A percentile compares a stretch with the other conserved stretches of the same genome.
Conservation (phyloP, 1,140 invertebrate genomes). For the Dryas iulia region DNA sequence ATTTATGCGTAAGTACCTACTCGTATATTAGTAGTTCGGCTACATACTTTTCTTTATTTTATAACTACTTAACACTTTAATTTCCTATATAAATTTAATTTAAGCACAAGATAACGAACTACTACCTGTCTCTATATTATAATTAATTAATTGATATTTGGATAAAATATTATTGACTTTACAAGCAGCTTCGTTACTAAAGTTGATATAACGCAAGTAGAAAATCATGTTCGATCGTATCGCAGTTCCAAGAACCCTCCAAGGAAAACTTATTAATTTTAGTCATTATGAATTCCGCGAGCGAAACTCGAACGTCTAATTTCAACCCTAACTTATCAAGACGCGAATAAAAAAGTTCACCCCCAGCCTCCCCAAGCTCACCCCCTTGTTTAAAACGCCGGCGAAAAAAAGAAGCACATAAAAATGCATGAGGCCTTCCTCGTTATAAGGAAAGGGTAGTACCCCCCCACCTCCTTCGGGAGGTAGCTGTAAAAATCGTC, state of each 20-base stretch:
- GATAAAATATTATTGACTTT: background rate
- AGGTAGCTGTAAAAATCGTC: constrained; percentile 79
- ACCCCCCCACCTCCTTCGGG: constrained; percentile 61
- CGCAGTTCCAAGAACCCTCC: constrained; percentile 62
- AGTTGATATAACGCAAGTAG: constrained; percentile 13
- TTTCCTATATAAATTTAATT: too few species aligned
- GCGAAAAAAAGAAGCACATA: constrained; percentile 81
- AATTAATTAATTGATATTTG: too few species aligned
- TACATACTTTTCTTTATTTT: too few species aligned
- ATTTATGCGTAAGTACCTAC: too few species aligned
- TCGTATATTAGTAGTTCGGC: too few species aligned
- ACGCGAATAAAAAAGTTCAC: constrained; percentile 81
- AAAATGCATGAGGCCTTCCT: constrained; percentile 82
- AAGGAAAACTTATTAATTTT: constrained; percentile 80
- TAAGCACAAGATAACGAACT: too few species aligned
- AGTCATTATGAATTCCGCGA: constrained; percentile 80
- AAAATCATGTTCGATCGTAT: constrained; percentile 37
- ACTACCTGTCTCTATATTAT: too few species aligned
- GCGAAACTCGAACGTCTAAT: constrained; percentile 80
- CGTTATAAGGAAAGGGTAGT: constrained; percentile 81
- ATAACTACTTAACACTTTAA: too few species aligned
- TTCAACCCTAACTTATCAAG: constrained; percentile 81
- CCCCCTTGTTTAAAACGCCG: constrained; percentile 81
- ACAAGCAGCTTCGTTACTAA: background rate
- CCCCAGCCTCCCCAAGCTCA: constrained; percentile 70